Base-by-base conservation (phyloP, 2,888 invertebrate genomes). In the Pammene fasciana region DNA sequence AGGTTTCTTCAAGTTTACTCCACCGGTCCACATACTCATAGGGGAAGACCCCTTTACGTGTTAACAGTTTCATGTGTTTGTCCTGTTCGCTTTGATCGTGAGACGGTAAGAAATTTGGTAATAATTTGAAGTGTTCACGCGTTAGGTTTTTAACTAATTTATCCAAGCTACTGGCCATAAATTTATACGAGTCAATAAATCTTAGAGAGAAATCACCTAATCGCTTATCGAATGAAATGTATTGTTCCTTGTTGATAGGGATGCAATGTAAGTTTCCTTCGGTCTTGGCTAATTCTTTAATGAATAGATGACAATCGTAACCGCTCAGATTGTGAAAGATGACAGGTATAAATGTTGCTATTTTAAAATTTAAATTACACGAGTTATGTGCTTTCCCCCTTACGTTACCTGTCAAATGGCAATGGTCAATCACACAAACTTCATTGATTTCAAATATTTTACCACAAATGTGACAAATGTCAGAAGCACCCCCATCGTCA, bases 271-370 rank as follows among this genome's bases (percentile, higher is more conserved):
- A 65, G 26, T 72, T 65, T n/a, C 76, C 68, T 7, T 76, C 72
- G 68, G 64, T 57, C 62, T 73, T 73, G 43, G 75, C 76, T 9
- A 81, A 73, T 50, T 75, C 76, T 45, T 72, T 73, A 5, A 82
- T 75, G 45, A 82, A 76, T 13, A 80, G 76, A 73, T 83, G 80
- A 5, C 76, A 71, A 73, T 80, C 79, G 64, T 80, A 81, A 36
- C 78, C 72, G 52, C 70, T 72, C 6, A 82, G 64, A 61, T 78
- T 77, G 2, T 56, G 56, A 38, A 57, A 57, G 3, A 57, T 57
- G 0, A 57, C 26, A 3, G 57, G 57, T 43, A 68, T 80, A 75
- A 48, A 79, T 65, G 54, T 78, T 64, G 67, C 71, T 4, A 73
- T 7, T 45, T 70, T 65, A 72, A 75, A 77, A 65, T 77, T 76